phyloP scores from a whole-genome alignment of 2,888 invertebrate genomes.

The Odontocerum albicorne region DNA sequence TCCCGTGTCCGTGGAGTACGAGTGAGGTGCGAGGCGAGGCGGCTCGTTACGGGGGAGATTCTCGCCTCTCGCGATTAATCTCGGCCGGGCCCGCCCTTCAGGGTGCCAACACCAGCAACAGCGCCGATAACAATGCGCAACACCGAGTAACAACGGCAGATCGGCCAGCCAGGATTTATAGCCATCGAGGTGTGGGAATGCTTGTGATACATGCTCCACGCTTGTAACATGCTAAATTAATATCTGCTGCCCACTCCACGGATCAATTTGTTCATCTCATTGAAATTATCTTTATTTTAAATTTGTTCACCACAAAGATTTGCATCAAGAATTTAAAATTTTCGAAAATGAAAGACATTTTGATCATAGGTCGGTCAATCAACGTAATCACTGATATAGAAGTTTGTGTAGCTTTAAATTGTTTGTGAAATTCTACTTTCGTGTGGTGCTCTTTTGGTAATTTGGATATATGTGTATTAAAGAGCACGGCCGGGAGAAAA shows the following conservation, averaged over 20 bases:
- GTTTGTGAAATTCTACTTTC: no score
- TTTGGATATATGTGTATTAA: no score
- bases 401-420: no score
- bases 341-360: no score
- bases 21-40: no score
- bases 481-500: no score
- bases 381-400: no score
- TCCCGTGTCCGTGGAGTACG: constrained; percentile 29
- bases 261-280: background rate
- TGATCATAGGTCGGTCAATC: no score
- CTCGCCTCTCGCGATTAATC: constrained; percentile 31
- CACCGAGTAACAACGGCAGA: constrained; percentile 14
- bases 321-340: no score
- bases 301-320: no score
- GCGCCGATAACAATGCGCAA: constrained; percentile 5
- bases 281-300: background rate
- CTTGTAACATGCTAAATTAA: constrained; percentile 24
- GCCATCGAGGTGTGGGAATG: constrained; percentile 24
- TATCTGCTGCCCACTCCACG: constrained; percentile 7
- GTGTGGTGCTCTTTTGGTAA: no score
- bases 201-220: constrained; percentile 24
- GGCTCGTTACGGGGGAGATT: constrained; percentile 30
- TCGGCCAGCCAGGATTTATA: constrained; percentile 17
- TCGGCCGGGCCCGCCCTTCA: constrained; percentile 23
- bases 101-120: constrained; percentile 25